Evolutionary conservation across 2,113 vertebrate genomes (phyloP), one percentile per base, ranked within the genome.

Genomic region (Ceyx melanurus): DNA sequence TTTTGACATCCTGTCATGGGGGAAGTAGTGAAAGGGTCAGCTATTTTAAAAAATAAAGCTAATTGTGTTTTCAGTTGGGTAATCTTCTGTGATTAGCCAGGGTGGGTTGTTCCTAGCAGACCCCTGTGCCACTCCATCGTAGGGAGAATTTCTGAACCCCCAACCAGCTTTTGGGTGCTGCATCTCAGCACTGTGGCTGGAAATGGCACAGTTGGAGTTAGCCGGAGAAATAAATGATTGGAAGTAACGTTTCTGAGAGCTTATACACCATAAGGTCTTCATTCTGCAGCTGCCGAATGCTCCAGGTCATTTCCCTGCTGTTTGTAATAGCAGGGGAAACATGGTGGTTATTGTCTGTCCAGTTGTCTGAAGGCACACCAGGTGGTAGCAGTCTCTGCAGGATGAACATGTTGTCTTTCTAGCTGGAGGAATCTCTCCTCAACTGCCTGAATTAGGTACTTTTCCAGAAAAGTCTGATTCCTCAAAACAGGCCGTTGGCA

Each of bases 381-480:
- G 76, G 3, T 76, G 88, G 42, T 19, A 40, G 54, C 50, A 76
- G 66, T 40, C 18, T 26, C 88, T 58, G 72, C 62, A 73, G 91
- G 78, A 58, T 82, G 90, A 92, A 33, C 62, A 83, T 84, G 62
- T 54, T 87, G 84, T 86, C 86, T 78, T 75, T 86, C 40, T 73
- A 75, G 86, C 86, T 78, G 77, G 66, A 85, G 74, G 84, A 92
- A 82, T 68, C 66, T 86, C 72, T 88, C n/a, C 6, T 1, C 81
- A 54, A 11, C 81, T 70, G 75, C 58, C 67, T 68, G 86, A 37
- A 22, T 80, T 42, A 42, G 82, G 15, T 23, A 29, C 21, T 60
- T 70, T 87, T 85, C 94, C 91, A 81, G 81, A 92, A 92, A 84
- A 70, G 67, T 79, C 81, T 46, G 71, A 62, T 84, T 18, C 33